phyloP scores from a whole-genome alignment of 1,140 invertebrate genomes.

The Stratiolaelaps scimitus region DNA sequence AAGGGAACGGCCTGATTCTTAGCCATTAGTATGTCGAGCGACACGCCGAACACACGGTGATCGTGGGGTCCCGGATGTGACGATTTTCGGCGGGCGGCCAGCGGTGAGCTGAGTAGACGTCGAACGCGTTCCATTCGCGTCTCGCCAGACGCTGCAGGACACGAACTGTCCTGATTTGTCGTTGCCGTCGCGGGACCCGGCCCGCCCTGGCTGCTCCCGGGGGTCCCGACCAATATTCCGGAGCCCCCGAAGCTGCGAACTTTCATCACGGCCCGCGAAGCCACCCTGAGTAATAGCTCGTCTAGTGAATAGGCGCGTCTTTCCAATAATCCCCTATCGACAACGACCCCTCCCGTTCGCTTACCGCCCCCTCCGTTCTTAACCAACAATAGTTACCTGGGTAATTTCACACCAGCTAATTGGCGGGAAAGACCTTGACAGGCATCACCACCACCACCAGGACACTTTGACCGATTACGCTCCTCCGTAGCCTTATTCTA shows the following conservation, averaged over 20 bases:
- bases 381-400: no score
- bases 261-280: slow-evolving; percentile 26
- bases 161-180: no score
- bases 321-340: no score
- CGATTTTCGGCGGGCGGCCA: slow-evolving; percentile 15
- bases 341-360: no score
- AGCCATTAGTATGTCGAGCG: slow-evolving; percentile 15
- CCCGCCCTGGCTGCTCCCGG: background rate
- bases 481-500: no score
- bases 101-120: slow-evolving; percentile 2
- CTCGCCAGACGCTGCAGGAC: background rate
- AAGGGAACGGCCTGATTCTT: slow-evolving; percentile 20
- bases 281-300: background rate
- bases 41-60: slow-evolving; percentile 3
- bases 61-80: background rate
- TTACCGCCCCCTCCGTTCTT: no score
- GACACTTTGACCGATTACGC: no score
- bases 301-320: no score
- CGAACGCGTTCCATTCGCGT: slow-evolving; percentile 23
- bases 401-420: no score
- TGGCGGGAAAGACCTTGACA: no score
- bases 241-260: slow-evolving; percentile 21
- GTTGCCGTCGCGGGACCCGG: background rate
- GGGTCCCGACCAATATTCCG: background rate
- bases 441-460: no score